Conservation (phyloP, 1,140 invertebrate genomes). For the Dendroctonus ponderosae region DNA sequence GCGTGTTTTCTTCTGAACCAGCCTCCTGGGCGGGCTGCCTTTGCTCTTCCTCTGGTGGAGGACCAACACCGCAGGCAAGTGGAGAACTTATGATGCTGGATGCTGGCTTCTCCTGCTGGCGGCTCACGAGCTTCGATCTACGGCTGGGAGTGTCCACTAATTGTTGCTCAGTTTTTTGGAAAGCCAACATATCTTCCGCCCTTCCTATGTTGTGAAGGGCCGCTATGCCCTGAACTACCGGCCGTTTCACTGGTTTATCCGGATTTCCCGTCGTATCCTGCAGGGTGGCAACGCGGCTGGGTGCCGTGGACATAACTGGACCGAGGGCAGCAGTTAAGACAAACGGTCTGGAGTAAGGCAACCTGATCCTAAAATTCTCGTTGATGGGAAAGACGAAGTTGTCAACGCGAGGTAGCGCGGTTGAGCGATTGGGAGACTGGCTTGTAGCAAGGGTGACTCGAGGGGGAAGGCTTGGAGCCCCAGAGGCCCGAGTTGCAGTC, state of each 20-base stretch:
- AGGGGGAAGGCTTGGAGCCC: too few relatives aligned
- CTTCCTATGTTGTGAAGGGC: too few relatives aligned
- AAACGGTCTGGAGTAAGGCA: conserved; percentile 7
- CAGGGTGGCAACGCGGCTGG: too few relatives aligned
- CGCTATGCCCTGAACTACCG: too few relatives aligned
- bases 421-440: too few relatives aligned
- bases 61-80: background rate
- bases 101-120: background rate
- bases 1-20: background rate
- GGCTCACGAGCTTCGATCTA: too few relatives aligned
- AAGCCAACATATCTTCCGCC: too few relatives aligned
- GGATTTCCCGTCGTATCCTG: too few relatives aligned
- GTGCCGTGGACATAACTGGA: background rate
- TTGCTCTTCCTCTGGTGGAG: background rate
- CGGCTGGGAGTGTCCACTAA: background rate
- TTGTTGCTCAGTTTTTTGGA: too few relatives aligned
- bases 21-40: background rate
- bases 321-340: background rate
- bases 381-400: background rate
- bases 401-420: background rate
- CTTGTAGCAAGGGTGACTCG: too few relatives aligned
- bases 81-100: background rate
- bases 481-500: too few relatives aligned
- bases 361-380: conserved; percentile 10
- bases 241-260: too few relatives aligned